Conservation (phyloP, 2,888 invertebrate species). For the Neoitamus cyanurus region DNA sequence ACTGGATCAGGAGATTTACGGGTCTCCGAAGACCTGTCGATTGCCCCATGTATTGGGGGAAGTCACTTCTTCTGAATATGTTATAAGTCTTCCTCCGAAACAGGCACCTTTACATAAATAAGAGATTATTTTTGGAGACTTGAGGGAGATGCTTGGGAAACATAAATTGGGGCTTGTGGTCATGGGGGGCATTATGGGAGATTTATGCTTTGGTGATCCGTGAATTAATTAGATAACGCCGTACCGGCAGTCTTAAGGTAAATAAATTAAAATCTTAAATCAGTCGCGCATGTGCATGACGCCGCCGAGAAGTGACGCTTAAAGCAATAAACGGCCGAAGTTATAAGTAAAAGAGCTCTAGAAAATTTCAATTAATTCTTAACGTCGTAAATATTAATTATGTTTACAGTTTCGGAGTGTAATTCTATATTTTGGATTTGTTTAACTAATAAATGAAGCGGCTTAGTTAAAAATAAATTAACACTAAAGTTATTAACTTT, state of each 20-base stretch:
- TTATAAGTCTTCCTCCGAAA: neutral
- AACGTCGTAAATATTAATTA: no score
- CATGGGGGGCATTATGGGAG: neutral
- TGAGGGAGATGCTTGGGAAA: neutral
- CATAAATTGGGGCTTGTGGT: neutral
- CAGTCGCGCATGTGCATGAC: neutral
- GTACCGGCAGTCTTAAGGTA: neutral
- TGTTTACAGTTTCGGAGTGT: no score
- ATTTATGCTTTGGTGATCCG: neutral
- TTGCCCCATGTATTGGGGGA: neutral
- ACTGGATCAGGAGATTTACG: slow-evolving; percentile 10
- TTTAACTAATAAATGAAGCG: no score
- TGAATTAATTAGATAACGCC: neutral
- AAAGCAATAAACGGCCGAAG: no score
- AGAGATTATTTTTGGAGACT: neutral
- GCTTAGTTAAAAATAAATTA: no score
- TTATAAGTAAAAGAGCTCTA: no score
- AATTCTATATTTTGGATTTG: no score
- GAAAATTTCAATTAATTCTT: no score
- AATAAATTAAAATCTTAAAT: neutral
- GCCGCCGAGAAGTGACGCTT: neutral
- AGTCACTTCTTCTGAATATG: neutral
- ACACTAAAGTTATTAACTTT: no score
- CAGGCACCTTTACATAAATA: neutral
- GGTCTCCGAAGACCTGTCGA: neutral